phyloP scores from a whole-genome alignment of 1,140 invertebrate species.

The Euwallacea fornicatus region DNA sequence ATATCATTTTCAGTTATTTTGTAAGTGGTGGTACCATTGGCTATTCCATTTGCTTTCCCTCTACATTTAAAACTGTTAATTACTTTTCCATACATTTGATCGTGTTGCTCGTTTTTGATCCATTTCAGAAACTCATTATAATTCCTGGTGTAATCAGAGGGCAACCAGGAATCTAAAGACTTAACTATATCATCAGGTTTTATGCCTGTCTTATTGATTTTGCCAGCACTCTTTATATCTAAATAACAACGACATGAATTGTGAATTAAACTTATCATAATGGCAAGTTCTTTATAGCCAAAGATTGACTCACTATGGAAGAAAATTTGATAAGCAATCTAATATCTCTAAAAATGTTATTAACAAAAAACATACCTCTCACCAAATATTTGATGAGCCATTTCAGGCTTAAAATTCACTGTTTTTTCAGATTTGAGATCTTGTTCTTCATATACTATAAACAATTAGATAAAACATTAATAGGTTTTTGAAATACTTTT shows the following conservation, averaged over 20 bases:
- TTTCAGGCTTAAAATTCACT: constrained; percentile 73
- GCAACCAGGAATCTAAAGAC: constrained; percentile 63
- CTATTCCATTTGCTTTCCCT: background rate
- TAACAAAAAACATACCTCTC: constrained; percentile 60
- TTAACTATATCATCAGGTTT: constrained; percentile 82
- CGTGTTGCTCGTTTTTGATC: constrained; percentile 66
- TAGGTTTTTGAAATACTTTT: too few relatives aligned
- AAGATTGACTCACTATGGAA: constrained; percentile 79
- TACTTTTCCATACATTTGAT: constrained; percentile 42
- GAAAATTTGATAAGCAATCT: constrained; percentile 5
- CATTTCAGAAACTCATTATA: constrained; percentile 69
- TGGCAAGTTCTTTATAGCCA: constrained; percentile 82
- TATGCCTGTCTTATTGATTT: constrained; percentile 62
- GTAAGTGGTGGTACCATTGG: constrained; percentile 60
- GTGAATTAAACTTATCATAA: constrained; percentile 82
- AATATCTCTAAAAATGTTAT: background rate
- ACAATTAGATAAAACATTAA: background rate
- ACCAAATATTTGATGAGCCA: constrained; percentile 94
- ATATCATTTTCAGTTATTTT: constrained; percentile 80
- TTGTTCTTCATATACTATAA: constrained; percentile 40
- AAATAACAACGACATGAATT: constrained; percentile 76
- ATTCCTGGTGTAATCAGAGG: constrained; percentile 63
- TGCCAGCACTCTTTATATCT: constrained; percentile 64
- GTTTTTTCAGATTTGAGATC: constrained; percentile 30
- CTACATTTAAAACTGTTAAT: background rate